These are phyloP conservation scores for Tragelaphus imberbis DNA, from an alignment of 2,113 vertebrate species.

Conservation along the genomic window DNA sequence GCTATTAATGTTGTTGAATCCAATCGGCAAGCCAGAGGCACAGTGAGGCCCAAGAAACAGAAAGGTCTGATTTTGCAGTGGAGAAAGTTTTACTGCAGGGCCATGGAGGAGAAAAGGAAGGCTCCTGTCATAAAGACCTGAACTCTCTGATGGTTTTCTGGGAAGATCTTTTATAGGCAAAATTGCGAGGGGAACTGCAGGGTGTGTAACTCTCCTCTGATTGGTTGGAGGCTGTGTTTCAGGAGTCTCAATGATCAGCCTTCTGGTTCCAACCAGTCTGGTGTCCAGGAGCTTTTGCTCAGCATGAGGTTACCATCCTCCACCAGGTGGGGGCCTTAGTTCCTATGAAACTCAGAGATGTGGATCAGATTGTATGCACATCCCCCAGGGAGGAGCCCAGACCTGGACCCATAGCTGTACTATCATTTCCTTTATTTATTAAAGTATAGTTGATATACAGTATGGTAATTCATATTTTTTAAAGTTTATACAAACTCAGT, in stretches of 20 bases:
- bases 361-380: neutral
- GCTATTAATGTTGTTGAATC: neutral
- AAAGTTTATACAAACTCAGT: neutral
- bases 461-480: neutral
- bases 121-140: neutral
- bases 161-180: neutral
- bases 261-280: neutral
- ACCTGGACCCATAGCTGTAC: neutral
- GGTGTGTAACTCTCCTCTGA: neutral
- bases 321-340: neutral
- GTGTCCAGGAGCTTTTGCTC: neutral
- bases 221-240: neutral
- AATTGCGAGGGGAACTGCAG: neutral
- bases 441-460: neutral
- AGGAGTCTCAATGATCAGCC: neutral
- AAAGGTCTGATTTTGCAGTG: neutral
- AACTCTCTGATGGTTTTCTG: neutral
- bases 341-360: neutral
- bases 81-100: no score
- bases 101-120: neutral
- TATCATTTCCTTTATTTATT: neutral
- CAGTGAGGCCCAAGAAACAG: neutral
- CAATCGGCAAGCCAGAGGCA: rapidly evolving
- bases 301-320: neutral
- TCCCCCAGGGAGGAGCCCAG: neutral